Evolutionary conservation across 2,797 vertebrate genomes (phyloP), one percentile per base, ranked within the genome.

Genomic region (Columba guinea): DNA sequence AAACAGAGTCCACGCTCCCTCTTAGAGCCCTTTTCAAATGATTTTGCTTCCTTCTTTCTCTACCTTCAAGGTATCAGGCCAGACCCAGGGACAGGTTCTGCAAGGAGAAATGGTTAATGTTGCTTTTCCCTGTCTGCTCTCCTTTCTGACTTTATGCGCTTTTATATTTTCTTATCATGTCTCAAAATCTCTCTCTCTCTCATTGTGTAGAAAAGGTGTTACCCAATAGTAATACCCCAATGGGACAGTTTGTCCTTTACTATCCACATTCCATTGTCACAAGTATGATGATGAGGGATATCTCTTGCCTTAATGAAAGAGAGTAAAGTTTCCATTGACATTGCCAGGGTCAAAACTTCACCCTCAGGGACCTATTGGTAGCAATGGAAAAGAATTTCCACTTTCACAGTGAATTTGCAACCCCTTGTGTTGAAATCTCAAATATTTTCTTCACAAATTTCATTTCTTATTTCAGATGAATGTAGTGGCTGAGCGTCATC

Each of bases 321-420:
- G 11, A 65, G 13, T 4, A 8, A 85, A 78, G 49, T 59, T 64
- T 89, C 73, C 63, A 81, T 65, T 95, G 79, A 86, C 89, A 93
- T 91, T 10, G 4, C 46, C 0, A 1, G 58, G 84, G 91, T 95
- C 91, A 95, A 81, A 85, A 51, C 63, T 92, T 91, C 65, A 92
- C 89, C 76, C 65, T 86, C 1, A 3, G 67, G 51, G 85, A 89
- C 62, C 62, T 84, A 15, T 14, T 88, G 75, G 65, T 62, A 89
- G 71, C 83, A 94, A 84, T 20, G 30, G 53, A 35, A 92, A 20
- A 48, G 80, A 78, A 90, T 90, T 96, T 86, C 87, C 55, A 86
- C 90, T 96, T 96, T 92, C 74, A 95, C 89, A 86, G 59, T 78
- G 69, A 90, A 94, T 93, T 68, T 91, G 55, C 62, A 78, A 82